Evolutionary conservation across 2,888 invertebrate genomes (phyloP).

Genomic region (Cheilosia variabilis): DNA sequence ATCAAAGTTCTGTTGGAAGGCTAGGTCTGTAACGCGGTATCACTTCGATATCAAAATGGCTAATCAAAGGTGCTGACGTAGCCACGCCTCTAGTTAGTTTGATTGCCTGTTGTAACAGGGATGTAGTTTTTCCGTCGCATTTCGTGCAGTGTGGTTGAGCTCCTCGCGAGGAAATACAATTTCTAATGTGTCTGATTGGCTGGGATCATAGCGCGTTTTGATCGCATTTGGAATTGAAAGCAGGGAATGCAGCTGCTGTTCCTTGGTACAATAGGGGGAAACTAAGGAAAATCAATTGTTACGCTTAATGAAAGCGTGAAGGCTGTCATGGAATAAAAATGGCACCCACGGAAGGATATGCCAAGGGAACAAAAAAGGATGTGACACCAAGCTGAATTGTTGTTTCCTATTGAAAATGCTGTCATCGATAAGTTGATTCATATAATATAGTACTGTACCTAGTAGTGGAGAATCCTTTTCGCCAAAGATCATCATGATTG

Average conservation of each 20-base stretch:
- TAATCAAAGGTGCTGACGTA: constrained; percentile 42
- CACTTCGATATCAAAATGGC: constrained; percentile 72
- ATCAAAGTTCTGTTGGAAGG: constrained; percentile 51
- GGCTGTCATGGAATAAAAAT: constrained; percentile 79
- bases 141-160: constrained; percentile 46
- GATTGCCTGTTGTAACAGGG: constrained; percentile 17
- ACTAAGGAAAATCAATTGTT: constrained; percentile 64
- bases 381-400: constrained; percentile 47
- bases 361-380: constrained; percentile 44
- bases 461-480: constrained; percentile 4
- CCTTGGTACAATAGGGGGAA: constrained; percentile 49
- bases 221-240: constrained; percentile 46
- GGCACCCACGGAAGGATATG: constrained; percentile 74
- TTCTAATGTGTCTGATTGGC: constrained; percentile 54
- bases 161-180: constrained; percentile 37
- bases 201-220: constrained; percentile 1
- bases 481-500: constrained; percentile 64
- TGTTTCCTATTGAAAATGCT: constrained; percentile 30
- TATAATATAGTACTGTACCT: constrained; percentile 27
- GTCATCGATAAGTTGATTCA: constrained; percentile 68
- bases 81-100: constrained; percentile 64
- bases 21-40: constrained; percentile 32
- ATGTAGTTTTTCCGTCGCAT: constrained; percentile 31
- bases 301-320: constrained; percentile 82
- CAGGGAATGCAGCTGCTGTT: constrained; percentile 64